phyloP scores from a whole-genome alignment of 2,113 vertebrate species.

The Lutjanus erythropterus region DNA sequence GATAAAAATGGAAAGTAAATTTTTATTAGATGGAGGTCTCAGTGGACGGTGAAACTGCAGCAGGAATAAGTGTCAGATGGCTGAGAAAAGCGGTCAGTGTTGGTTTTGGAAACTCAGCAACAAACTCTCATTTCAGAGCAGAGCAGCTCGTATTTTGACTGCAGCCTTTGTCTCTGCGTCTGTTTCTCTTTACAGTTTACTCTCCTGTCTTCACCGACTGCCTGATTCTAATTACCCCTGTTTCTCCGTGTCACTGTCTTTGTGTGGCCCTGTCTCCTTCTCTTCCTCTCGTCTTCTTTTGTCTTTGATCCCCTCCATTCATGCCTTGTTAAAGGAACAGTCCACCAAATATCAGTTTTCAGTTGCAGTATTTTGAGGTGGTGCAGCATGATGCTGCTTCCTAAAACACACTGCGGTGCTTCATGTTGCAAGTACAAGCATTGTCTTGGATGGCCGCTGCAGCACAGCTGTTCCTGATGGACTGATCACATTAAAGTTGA shows the following conservation, averaged over 20 bases:
- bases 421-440: too few species aligned
- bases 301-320: too few species aligned
- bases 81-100: slow-evolving; percentile 27
- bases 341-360: neutral
- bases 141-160: slow-evolving; percentile 4
- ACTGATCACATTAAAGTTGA: too few species aligned
- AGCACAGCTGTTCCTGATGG: too few species aligned
- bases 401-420: too few species aligned
- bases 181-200: neutral
- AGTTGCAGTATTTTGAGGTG: too few species aligned
- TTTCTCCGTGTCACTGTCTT: neutral
- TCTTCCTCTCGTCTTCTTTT: neutral
- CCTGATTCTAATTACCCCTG: slow-evolving; percentile 6
- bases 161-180: neutral
- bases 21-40: slow-evolving; percentile 50
- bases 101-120: slow-evolving; percentile 44
- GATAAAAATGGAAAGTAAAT: slow-evolving; percentile 45
- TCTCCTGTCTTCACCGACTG: neutral
- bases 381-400: too few species aligned
- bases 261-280: neutral
- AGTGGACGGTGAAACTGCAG: slow-evolving; percentile 29
- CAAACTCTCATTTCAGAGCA: slow-evolving; percentile 1
- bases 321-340: neutral
- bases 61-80: slow-evolving; percentile 42
- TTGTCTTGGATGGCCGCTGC: too few species aligned